These are phyloP conservation scores for Cinara cedri DNA, from an alignment of 2,888 invertebrate genomes.

Conservation along the genomic window DNA sequence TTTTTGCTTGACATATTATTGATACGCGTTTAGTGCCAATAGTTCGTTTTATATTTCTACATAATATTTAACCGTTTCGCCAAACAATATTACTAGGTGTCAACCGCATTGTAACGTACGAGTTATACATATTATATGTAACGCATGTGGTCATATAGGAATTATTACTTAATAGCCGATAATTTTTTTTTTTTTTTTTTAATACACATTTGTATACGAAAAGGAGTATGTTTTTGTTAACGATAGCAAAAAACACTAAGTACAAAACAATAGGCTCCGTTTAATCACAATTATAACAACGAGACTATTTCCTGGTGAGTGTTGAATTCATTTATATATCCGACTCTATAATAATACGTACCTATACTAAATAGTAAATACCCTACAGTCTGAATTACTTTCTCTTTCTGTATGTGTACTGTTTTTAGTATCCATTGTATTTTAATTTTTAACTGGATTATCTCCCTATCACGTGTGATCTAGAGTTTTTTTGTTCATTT, in stretches of 20 bases:
- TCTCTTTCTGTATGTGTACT: slow-evolving; percentile 43
- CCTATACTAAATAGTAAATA: slow-evolving; percentile 21
- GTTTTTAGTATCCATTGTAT: slow-evolving; percentile 52
- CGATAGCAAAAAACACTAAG: slow-evolving; percentile 23
- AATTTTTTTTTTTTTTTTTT: slow-evolving; percentile 9
- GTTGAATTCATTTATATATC: slow-evolving; percentile 49
- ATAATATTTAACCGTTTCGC: slow-evolving; percentile 27
- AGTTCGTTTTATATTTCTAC: slow-evolving; percentile 12
- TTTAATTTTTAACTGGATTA: slow-evolving; percentile 56
- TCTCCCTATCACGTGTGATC: slow-evolving; percentile 55
- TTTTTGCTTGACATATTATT: slow-evolving; percentile 36
- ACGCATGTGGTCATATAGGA: no score
- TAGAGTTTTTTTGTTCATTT: slow-evolving; percentile 35
- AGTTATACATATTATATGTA: not conserved
- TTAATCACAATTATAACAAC: slow-evolving; percentile 49
- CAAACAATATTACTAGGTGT: not conserved
- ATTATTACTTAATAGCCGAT: slow-evolving; percentile 45
- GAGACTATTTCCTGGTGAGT: slow-evolving; percentile 49
- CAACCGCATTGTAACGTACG: not conserved
- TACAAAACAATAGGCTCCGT: slow-evolving; percentile 49
- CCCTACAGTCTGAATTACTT: slow-evolving; percentile 46
- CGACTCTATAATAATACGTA: not conserved
- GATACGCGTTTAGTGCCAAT: slow-evolving; percentile 47
- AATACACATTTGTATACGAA: slow-evolving; percentile 21
- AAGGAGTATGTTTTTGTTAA: slow-evolving; percentile 25